Conservation (phyloP, 2,888 invertebrate species). For the Cryptus viduatorius region DNA sequence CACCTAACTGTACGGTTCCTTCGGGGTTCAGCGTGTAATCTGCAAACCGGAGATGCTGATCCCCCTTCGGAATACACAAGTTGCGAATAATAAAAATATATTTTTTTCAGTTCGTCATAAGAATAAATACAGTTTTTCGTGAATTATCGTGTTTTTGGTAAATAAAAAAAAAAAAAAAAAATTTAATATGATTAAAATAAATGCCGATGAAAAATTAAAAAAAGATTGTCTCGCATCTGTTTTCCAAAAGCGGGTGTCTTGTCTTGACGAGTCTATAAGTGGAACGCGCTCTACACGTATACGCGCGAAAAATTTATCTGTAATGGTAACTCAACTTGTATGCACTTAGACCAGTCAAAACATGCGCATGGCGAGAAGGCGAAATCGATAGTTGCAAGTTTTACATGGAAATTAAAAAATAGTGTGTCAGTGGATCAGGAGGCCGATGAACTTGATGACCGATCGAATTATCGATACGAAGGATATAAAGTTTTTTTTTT, state of each 20-base stretch:
- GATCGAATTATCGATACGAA: slow-evolving; percentile 49
- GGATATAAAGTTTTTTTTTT: slow-evolving; percentile 12
- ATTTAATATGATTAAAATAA: not conserved
- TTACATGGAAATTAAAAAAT: slow-evolving; percentile 24
- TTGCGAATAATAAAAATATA: not conserved
- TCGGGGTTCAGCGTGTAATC: slow-evolving; percentile 43
- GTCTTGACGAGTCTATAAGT: slow-evolving; percentile 41
- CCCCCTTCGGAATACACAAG: slow-evolving; percentile 10
- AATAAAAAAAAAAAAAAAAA: no score
- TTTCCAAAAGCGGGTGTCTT: slow-evolving; percentile 4
- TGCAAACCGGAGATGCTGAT: slow-evolving; percentile 32
- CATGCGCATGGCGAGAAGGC: slow-evolving; percentile 23
- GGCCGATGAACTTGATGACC: slow-evolving; percentile 51
- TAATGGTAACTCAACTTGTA: slow-evolving; percentile 38
- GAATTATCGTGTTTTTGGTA: no score
- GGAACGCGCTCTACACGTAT: slow-evolving; percentile 20
- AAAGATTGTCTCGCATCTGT: not conserved
- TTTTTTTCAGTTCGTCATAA: not conserved
- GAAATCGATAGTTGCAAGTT: slow-evolving; percentile 61
- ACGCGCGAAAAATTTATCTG: slow-evolving; percentile 40
- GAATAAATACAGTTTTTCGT: not conserved
- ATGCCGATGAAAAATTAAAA: not conserved
- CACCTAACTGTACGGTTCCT: slow-evolving; percentile 27
- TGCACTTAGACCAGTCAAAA: slow-evolving; percentile 60
- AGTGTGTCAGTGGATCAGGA: slow-evolving; percentile 63